Base-by-base conservation (phyloP, 30 jellyfish, hydroid and myxozoan species). In the Hydractinia symbiolongicarpus region DNA sequence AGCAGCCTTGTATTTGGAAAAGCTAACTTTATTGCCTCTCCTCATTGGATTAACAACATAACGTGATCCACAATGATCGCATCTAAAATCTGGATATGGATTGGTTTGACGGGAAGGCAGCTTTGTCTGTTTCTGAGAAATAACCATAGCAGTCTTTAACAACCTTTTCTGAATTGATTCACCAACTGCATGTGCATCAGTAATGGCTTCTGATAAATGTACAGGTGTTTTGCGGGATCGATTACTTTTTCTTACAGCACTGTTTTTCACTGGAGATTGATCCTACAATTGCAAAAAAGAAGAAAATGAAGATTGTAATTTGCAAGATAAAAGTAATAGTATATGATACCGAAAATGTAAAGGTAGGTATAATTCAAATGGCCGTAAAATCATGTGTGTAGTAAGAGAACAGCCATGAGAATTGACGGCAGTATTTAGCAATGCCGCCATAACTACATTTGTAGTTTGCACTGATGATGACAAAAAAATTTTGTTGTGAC, bases 51-150 rank as follows among this genome's bases (percentile, higher is more conserved):
- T 91, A 53, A 82, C 88, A 14, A 91, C 87, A 77, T 82, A 86
- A 11, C 91, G 73, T 40, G 95, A 79, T 8, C 95, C 95, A 83
- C 96, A 86, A 56, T 82, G 82, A 54, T 91, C 98, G 86, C 96
- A 91, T 54, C 60, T 64, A 64, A 90, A 90, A 80, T 83, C 73
- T 16, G 78, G 67, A 53, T 54, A 60, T 6, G 84, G 85, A 50
- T 62, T 79, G n/a, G 87, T 51, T 7, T 64, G 19, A 64, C 40
- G 74, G 9, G 4, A 64, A 7, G 52, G 74, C 19, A n/a, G 19
- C 16, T n/a, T 7, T n/a, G 19, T 2, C 40, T 64, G 52, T 13
- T 64, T 44, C 17, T 64, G 74, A n/a, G 74, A 64, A 13, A 4
- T 44, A 64, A 64, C 74, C 7, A 51, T 13, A n/a, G 74, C 40